phyloP scores from a whole-genome alignment of 2,797 vertebrate species.

The Coregonus sp. region DNA sequence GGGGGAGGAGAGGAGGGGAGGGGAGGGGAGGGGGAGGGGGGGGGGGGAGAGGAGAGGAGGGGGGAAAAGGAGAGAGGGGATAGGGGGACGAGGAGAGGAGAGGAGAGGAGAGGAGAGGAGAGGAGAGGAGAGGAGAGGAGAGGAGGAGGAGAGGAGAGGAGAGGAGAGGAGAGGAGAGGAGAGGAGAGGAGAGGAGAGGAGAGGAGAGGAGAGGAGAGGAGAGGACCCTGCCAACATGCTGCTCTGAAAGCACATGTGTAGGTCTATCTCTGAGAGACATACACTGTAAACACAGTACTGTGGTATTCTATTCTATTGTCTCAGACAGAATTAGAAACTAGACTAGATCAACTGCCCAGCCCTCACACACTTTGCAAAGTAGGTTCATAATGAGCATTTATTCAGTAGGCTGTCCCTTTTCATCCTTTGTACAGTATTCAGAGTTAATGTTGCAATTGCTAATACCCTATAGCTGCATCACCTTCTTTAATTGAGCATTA shows the following conservation, averaged over 20 bases:
- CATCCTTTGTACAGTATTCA: background rate
- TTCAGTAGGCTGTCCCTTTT: conserved; percentile 22
- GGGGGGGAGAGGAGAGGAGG: too few relatives aligned
- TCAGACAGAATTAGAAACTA: background rate
- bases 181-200: background rate
- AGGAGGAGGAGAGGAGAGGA: too few relatives aligned
- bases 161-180: background rate
- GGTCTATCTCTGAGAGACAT: background rate
- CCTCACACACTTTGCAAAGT: background rate
- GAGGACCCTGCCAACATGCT: background rate
- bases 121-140: too few relatives aligned
- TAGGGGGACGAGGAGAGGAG: too few relatives aligned
- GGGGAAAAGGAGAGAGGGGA: too few relatives aligned
- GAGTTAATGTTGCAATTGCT: too few relatives aligned
- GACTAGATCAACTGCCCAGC: background rate
- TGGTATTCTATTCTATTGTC: background rate
- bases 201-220: background rate
- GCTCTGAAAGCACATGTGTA: background rate
- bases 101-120: too few relatives aligned
- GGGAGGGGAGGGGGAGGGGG: too few relatives aligned
- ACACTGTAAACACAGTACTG: background rate
- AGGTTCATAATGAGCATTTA: background rate
- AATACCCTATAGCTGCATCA: conserved; percentile 14
- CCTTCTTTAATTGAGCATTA: conserved; percentile 44
- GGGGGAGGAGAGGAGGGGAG: too few relatives aligned